Evolutionary conservation across 2,888 invertebrate species (phyloP), one percentile per base, ranked within the genome.

Genomic region (Caenorhabditis virilis): DNA sequence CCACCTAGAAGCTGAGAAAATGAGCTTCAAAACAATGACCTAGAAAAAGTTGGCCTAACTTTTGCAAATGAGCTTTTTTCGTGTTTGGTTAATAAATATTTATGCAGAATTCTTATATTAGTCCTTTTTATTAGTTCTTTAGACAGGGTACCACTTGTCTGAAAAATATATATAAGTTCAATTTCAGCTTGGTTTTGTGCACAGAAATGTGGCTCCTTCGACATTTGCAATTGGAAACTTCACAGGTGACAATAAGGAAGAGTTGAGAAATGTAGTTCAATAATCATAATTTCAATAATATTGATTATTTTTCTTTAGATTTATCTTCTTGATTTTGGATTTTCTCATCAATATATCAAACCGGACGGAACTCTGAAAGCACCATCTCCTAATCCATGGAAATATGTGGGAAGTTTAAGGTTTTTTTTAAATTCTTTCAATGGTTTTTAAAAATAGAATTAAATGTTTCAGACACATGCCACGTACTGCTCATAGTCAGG

Each of bases 261-360:
- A 65, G 2, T 22, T 65, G 26, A 42, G 65, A 39, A 65, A 65
- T 51, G 65, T 65, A n/a, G n/a, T n/a, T n/a, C n/a, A n/a, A n/a
- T n/a, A n/a, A n/a, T n/a, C n/a, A n/a, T n/a, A n/a, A n/a, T n/a
- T n/a, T n/a, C n/a, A n/a, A n/a, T n/a, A n/a, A n/a, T n/a, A n/a
- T n/a, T n/a, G n/a, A n/a, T n/a, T 33, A 18, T 4, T 18, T 33
- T 39, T 7, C 11, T 61, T 39, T 36, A 64, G 64, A 63, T 72
- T 26, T 72, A 64, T 51, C 48, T 72, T 47, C 63, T 72, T 38
- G 72, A 72, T 47, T 68, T 72, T 38, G 72, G 69, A 1, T 72
- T 72, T 25, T 61, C 65, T 3, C 64, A 64, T 20, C 69, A 72
- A 48, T 72, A 54, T 39, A 27, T 53, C n/a, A 57, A 63, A 18